Evolutionary conservation across 2,888 invertebrate species (phyloP).

Genomic region (Tethea ocularis): DNA sequence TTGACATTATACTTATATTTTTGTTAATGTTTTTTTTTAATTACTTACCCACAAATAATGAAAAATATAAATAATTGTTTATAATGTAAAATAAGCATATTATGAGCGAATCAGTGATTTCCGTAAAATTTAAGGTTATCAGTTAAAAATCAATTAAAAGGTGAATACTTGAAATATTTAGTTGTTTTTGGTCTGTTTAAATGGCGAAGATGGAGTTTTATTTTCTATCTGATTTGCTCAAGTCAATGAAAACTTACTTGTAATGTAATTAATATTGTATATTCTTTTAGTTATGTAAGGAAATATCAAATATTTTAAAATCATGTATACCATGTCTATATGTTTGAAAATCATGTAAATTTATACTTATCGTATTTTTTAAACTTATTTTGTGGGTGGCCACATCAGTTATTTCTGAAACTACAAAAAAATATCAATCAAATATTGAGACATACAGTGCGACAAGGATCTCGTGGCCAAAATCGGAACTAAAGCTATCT

Average conservation of each 20-base stretch:
- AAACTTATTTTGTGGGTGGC: too few species aligned
- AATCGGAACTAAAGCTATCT: too few species aligned
- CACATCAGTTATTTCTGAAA: too few species aligned
- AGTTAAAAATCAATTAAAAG: not conserved
- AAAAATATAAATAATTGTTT: conserved; percentile 3
- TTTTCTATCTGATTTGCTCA: not conserved
- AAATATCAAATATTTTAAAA: not conserved
- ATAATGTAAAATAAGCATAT: not conserved
- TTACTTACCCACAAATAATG: conserved; percentile 20
- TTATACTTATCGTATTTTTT: too few species aligned
- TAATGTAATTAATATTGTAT: not conserved
- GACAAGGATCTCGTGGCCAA: too few species aligned
- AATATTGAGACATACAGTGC: too few species aligned
- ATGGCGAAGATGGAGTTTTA: too few species aligned
- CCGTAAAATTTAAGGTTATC: not conserved
- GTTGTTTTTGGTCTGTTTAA: too few species aligned
- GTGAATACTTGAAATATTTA: too few species aligned
- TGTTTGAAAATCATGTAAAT: not conserved
- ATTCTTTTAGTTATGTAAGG: not conserved
- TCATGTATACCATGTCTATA: not conserved
- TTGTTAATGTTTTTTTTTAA: conserved; percentile 21
- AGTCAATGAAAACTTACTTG: not conserved
- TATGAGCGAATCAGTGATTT: not conserved
- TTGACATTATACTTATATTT: conserved; percentile 16
- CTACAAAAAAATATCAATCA: too few species aligned